These are phyloP conservation scores for human (Homo sapiens) DNA, from an alignment of 2,113 vertebrate genomes.

Conservation along the genomic window DNA sequence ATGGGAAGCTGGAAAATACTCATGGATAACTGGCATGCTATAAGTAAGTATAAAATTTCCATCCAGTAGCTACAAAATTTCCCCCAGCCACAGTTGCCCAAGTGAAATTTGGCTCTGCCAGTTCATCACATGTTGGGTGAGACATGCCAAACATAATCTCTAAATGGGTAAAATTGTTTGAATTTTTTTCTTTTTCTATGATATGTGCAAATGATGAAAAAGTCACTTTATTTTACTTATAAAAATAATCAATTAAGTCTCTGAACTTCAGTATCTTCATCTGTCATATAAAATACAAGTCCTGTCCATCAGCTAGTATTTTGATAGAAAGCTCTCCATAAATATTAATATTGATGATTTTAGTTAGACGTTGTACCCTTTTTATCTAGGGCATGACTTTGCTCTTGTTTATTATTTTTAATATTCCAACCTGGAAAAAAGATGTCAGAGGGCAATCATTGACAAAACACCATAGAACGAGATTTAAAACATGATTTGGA, in stretches of 20 bases:
- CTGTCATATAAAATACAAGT: neutral
- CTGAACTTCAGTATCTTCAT: neutral
- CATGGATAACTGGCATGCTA: neutral
- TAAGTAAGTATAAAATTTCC: neutral
- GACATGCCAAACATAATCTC: neutral
- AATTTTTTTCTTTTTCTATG: neutral
- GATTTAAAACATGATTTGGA: neutral
- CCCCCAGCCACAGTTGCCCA: neutral
- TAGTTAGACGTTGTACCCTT: neutral
- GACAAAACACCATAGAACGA: neutral
- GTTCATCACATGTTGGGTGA: neutral
- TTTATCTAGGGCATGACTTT: neutral
- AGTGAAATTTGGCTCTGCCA: neutral
- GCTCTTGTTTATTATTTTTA: neutral
- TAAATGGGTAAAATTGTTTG: neutral
- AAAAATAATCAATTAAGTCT: neutral
- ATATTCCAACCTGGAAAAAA: neutral
- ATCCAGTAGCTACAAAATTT: neutral
- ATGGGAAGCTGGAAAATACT: neutral
- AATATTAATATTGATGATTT: neutral
- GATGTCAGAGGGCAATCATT: neutral
- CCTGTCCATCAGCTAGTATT: neutral
- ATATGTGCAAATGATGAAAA: neutral
- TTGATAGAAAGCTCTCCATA: neutral
- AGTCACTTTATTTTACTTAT: neutral